Evolutionary conservation across 2,888 invertebrate genomes (phyloP), one percentile per base, ranked within the genome.

Genomic region (Dryobotodes eremita): DNA sequence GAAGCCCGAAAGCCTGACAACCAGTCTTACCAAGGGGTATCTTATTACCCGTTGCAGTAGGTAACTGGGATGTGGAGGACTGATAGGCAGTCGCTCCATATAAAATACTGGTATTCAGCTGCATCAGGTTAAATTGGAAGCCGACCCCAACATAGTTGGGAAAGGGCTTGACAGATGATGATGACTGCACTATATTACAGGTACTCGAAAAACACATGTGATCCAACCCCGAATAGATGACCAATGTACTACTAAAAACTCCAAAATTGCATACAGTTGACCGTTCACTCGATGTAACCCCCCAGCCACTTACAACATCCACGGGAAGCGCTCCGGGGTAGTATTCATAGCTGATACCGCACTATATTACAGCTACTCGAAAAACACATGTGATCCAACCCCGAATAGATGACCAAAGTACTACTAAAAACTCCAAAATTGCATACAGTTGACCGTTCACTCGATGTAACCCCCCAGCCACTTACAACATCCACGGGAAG

Each of bases 261-360:
- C 55, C n/a, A 31, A 59, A 71, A 79, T 50, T 36, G 26, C 55
- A 59, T 64, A 69, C n/a, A 46, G 26, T 50, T 77, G 77, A 85
- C 77, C 71, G n/a, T 74, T 26, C 64, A 46, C 55, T 42, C 71
- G 53, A 70, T 31, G 23, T 42, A 53, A 66, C 70, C 72, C 68
- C 42, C 69, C n/a, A 57, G 31, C 55, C 42, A 57, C 57, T 72
- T 71, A 86, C 59, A 31, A 48, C 57, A 61, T 73, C 75, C 48
- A 71, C 46, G 20, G 53, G 62, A 77, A 75, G 70, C 46, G 69
- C 66, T 73, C n/a, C 20, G 55, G 62, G 48, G 36, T 75, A 73
- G 69, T 82, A 66, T 72, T 73, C 70, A 75, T 59, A 70, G 57
- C 73, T 65, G 77, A 86, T 78, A 86, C 7, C 36, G 36, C 62